Evolutionary conservation across 2,113 vertebrate genomes (phyloP).

Genomic region (Pangasianodon hypophthalmus): DNA sequence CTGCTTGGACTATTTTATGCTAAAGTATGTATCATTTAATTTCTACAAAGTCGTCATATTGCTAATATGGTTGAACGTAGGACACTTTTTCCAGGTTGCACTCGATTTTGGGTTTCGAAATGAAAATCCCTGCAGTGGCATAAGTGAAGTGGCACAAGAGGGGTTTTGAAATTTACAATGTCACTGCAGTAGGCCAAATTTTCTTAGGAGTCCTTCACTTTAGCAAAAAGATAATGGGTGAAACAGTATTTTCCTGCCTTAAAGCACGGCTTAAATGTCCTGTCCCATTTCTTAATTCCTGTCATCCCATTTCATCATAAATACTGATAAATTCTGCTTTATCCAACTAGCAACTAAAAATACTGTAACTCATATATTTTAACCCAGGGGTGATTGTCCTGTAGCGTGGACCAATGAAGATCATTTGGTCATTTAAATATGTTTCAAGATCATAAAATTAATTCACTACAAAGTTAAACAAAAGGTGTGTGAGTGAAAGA

Average conservation of each 20-base stretch:
- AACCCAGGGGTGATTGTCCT: background rate
- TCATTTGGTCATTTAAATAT: background rate
- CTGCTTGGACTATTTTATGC: background rate
- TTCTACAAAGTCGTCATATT: background rate
- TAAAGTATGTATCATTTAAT: background rate
- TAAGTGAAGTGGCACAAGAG: background rate
- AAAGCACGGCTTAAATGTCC: background rate
- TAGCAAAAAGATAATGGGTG: background rate
- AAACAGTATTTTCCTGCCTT: background rate
- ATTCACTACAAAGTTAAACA: no score
- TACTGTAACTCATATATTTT: background rate
- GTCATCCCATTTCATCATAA: no score
- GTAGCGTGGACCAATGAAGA: background rate
- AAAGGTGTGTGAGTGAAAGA: no score
- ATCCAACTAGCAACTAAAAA: background rate
- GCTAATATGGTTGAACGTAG: background rate
- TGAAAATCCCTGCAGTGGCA: background rate
- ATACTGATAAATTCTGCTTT: background rate
- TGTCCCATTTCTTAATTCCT: background rate
- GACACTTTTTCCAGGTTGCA: background rate
- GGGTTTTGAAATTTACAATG: background rate
- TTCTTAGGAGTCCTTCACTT: background rate
- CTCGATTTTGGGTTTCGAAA: background rate
- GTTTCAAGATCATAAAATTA: background rate
- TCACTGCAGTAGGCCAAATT: background rate